Evolutionary conservation across 2,888 invertebrate species (phyloP), one percentile per base, ranked within the genome.

Genomic region (Catotricha subobsoleta): DNA sequence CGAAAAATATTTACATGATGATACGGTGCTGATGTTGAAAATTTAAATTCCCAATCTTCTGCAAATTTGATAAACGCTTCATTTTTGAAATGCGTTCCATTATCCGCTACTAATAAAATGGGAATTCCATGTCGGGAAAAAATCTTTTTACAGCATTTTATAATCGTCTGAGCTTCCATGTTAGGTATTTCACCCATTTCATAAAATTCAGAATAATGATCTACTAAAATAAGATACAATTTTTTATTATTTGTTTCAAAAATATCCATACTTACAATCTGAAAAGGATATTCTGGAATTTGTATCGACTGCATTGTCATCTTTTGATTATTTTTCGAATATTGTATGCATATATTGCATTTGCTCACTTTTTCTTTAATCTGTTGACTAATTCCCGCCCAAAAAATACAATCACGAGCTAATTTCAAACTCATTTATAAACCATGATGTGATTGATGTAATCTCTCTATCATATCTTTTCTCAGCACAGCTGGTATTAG

Each of bases 151-250:
- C 43, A 44, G 25, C 7, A 35, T 28, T 40, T 41, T 15, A 49
- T 43, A 10, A 45, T 30, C 13, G 39, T 9, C 13, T 40, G 25
- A 35, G 46, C 20, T 20, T 43, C 41, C 30, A 45, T 23, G 34
- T 43, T 42, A 42, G 41, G 40, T 25, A 50, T 28, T 19, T 33
- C 19, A 31, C 44, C 46, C 6, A 46, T 35, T 45, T 50, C 47
- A n/a, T 47, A 49, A 29, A 42, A 50, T 34, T 48, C 48, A 10
- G 50, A 49, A 39, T 46, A 50, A 33, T 48, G 46, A 35, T 49
- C 48, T 39, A 50, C 48, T 13, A 43, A 43, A 10, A 49, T 39
- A 21, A 50, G 28, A 29, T 37, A 45, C 27, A 43, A 21, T 23
- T 37, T 27, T 19, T 25, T 28, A 33, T 47, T 41, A 16, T 31